Evolutionary conservation across 2,113 vertebrate species (phyloP).

Genomic region (Pithys albifrons): DNA sequence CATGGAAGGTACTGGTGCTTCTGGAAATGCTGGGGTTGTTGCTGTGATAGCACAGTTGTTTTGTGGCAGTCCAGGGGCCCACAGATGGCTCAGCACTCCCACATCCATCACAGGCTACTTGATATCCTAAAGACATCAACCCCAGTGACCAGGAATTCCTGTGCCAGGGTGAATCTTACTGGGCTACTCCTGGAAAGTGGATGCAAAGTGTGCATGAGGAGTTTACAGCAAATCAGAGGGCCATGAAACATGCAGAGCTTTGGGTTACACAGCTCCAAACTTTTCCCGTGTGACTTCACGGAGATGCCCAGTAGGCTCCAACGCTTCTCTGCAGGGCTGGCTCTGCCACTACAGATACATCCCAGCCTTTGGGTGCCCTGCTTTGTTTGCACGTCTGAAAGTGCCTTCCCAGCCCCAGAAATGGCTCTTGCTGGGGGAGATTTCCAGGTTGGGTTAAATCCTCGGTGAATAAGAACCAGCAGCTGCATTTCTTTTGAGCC

Average conservation of each 20-base stretch:
- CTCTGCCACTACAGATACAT: not conserved
- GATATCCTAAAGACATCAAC: not conserved
- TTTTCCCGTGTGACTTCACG: not conserved
- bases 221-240: not conserved
- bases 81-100: not conserved
- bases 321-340: not conserved
- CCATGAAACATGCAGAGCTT: not conserved
- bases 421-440: not conserved
- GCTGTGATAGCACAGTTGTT: not conserved
- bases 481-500: not conserved
- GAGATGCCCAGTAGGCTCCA: not conserved
- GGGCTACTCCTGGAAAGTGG: slow-evolving; percentile 36
- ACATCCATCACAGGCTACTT: not conserved
- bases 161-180: not conserved
- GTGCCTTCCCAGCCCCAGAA: not conserved
- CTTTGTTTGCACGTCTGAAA: not conserved
- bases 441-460: not conserved
- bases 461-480: not conserved
- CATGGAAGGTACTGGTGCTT: no score
- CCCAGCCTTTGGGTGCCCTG: not conserved
- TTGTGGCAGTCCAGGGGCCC: not conserved
- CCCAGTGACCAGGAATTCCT: not conserved
- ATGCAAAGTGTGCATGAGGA: not conserved
- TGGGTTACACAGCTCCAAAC: not conserved
- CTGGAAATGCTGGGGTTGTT: not conserved